Evolutionary conservation across 2,888 invertebrate species (phyloP), one percentile per base, ranked within the genome.

Genomic region (Nomada lathburiana): DNA sequence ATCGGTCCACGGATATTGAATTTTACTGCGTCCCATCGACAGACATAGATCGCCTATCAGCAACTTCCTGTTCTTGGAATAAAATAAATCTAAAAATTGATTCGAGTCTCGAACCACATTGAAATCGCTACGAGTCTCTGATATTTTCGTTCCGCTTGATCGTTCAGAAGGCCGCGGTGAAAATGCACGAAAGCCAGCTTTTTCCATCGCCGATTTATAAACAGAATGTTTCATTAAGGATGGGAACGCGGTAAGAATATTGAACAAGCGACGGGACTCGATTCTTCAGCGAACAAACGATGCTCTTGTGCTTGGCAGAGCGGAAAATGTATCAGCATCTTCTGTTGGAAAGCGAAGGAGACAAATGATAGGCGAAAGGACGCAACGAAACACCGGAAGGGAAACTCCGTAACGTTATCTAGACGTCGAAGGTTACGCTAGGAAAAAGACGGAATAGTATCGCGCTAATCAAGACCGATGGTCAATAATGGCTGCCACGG

Each of bases 401-500:
- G 16, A 65, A 79, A 68, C 55, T 70, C 55, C 23, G 62, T 55
- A 73, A 65, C 63, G 47, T 79, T 81, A 20, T 36, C 59, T 53
- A 73, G 53, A 80, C 63, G 68, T 65, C 79, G 75, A 77, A 81
- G 71, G 71, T 81, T 81, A 62, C 65, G 81, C 44, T 73, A 83
- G 74, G 63, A 72, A 50, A 26, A 60, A 68, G 60, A 60, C 53
- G 64, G 77, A 72, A 80, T 77, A 79, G 80, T 81, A 86, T 85
- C 83, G 82, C 68, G 77, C 83, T 89, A 90, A 88, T 88, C 85
- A 88, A 86, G 88, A 88, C 84, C 88, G 88, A 88, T 88, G 86
- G 88, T 89, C 90, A 91, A 91, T 90, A 89, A 91, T 91, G 90
- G 90, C 90, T 89, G 89, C 86, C 85, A 87, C 83, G 86, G 86